Base-by-base conservation (phyloP, 37 sponge, comb jelly and placozoan species). In the Chondrilla cf. caribensis region DNA sequence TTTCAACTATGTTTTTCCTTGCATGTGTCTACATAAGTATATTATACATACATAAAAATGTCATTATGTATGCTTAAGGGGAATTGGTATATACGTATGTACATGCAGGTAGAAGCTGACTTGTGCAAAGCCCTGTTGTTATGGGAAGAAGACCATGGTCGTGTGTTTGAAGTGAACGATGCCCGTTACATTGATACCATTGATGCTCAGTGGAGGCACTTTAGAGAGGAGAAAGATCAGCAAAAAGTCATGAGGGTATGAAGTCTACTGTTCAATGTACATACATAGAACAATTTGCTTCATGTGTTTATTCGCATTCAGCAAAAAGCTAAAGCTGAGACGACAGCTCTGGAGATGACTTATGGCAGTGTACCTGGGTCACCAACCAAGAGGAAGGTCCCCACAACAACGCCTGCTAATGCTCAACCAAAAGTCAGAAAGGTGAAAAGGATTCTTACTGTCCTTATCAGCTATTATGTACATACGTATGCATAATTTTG, bases 321-420 rank as follows among this genome's bases (percentile, higher is more conserved):
- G 93, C 84, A 89, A 58, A 86, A 87, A 39, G 79, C 39, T 19
- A 93, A 89, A 43, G 85, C 65, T 5, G 87, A 81, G 66, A 86
- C 43, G 0, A 87, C 84, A 0, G 64, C 84, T 58, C 25, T 82
- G 70, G 93, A 93, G 70, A 93, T 89, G 87, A 85, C 60, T 17
- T 93, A 87, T 44, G 93, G 93, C 8, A 89, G 85, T 75, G 79
- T 79, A 33, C 87, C 93, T 5, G 55, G 37, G 7, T 88, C 93
- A 7, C 93, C 93, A 14, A 39, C 70, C 29, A 83, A 81, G 44
- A 93, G 82, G 82, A 47, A 73, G 43, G 76, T 22, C 1, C 24
- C 76, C 15, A 33, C 68, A 26, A 40, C 25, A 8, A 73, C 76
- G 0, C 76, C 76, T 5, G 44, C 41, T 37, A 73, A 73, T 24